Base-by-base conservation (phyloP, 2,797 vertebrate genomes). In the Dendrocincla fuliginosa region DNA sequence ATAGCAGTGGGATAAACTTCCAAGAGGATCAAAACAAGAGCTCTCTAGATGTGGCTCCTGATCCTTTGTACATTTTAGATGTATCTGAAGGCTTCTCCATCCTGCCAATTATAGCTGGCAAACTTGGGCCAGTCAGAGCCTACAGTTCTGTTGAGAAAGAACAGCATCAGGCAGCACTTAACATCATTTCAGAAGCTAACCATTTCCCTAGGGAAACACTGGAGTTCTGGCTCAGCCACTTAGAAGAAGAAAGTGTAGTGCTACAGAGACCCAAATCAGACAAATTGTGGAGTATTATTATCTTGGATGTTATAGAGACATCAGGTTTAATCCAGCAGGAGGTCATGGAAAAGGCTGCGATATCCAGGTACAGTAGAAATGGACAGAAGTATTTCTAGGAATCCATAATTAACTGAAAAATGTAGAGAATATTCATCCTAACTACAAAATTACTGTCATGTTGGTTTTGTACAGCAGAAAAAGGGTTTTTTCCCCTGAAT, bases 71-170 rank as follows among this genome's bases (percentile, higher is more conserved):
- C 6, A 93, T 99, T 84, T 97, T 99, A 65, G 99, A 99, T 64
- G 99, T 99, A 44, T 99, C 99, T 1, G 99, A 99, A 96, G 99
- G 99, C 57, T 99, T 99, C 97, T 99, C 99, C 13, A 88, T 99
- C 87, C 98, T 99, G 70, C 98, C 99, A 10, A 86, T 99, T 88
- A 98, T 99, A 75, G 98, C 99, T 16, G 98, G 99, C 78, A 97
- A 98, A 69, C 98, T 99, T 16, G 99, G 98, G 42, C 82, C 93
- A 5, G 98, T 99, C 32, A 99, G 98, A 96, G 98, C 99, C 41
- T 99, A 98, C 96, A 99, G 99, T 96, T 99, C 99, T 2, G 96
- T 99, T 95, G 99, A 99, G 94, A 99, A 99, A 95, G 98, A 97
- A 22, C 98, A 98, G 95, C 99, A 99, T 70, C 99, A 99, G 95